Percentiles rank a stretch among this genome's conserved stretches.
These are phyloP conservation scores for Crotalus helleri DNA, from an alignment of 2,113 vertebrate genomes.

Conservation along the genomic window DNA sequence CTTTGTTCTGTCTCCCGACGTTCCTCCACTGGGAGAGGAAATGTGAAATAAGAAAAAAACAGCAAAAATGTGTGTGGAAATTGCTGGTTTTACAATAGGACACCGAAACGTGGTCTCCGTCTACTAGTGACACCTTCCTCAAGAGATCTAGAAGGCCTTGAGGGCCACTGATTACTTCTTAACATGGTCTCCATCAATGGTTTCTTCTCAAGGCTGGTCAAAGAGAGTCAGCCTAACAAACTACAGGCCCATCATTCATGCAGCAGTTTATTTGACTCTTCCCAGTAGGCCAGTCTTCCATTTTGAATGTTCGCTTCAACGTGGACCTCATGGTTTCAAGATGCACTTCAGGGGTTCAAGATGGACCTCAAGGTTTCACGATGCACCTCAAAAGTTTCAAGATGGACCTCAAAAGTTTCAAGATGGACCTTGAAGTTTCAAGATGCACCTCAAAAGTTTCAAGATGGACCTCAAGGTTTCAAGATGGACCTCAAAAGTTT, in stretches of 20 bases:
- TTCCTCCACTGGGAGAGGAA: neutral
- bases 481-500: too few species aligned
- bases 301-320: neutral
- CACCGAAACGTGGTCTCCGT: neutral
- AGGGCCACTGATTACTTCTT: neutral
- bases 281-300: neutral
- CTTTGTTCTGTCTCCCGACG: neutral
- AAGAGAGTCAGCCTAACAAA: neutral
- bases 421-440: too few species aligned
- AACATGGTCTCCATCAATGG: neutral
- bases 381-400: too few species aligned
- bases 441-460: too few species aligned
- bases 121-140: neutral
- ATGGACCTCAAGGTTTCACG: too few species aligned
- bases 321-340: too few species aligned
- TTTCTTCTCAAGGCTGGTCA: neutral
- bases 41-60: neutral
- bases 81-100: neutral
- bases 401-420: too few species aligned
- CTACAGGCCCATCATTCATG: neutral
- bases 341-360: too few species aligned
- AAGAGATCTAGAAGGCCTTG: neutral
- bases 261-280: neutral
- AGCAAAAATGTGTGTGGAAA: neutral
- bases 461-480: too few species aligned